phyloP scores from a whole-genome alignment of 2,113 vertebrate genomes.

The Embiotoca jacksoni region DNA sequence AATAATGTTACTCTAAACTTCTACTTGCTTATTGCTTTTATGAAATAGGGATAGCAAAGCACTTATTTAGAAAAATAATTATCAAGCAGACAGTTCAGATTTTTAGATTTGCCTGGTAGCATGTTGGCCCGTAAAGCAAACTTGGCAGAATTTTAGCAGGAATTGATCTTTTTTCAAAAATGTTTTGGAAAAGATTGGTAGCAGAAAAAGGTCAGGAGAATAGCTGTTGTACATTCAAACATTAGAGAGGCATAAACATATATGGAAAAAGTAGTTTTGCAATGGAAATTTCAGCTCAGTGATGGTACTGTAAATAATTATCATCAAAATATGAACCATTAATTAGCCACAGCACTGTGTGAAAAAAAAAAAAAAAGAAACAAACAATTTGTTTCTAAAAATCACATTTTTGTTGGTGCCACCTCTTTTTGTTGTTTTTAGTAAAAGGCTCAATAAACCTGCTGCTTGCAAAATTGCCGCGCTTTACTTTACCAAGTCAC shows the following conservation, averaged over 20 bases:
- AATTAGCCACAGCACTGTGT: slow-evolving; percentile 3
- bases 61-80: neutral
- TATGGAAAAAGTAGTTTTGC: neutral
- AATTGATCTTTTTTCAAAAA: neutral
- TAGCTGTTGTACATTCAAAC: neutral
- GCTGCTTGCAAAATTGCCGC: slow-evolving; percentile 23
- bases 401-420: slow-evolving; percentile 5
- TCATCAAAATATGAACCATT: neutral
- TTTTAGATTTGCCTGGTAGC: neutral
- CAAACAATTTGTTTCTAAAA: neutral
- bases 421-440: neutral
- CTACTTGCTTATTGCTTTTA: slow-evolving; percentile 39
- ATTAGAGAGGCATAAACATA: neutral
- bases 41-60: neutral
- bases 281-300: neutral
- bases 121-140: neutral
- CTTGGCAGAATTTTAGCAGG: neutral
- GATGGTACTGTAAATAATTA: neutral
- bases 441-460: slow-evolving; percentile 9
- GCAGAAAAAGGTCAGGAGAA: neutral
- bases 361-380: neutral
- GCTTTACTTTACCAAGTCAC: slow-evolving; percentile 10
- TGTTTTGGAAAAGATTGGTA: neutral
- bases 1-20: neutral
- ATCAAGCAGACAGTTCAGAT: neutral